These are phyloP conservation scores for Macrosoma leucophasiata DNA, from an alignment of 2,888 invertebrate genomes.

Conservation along the genomic window DNA sequence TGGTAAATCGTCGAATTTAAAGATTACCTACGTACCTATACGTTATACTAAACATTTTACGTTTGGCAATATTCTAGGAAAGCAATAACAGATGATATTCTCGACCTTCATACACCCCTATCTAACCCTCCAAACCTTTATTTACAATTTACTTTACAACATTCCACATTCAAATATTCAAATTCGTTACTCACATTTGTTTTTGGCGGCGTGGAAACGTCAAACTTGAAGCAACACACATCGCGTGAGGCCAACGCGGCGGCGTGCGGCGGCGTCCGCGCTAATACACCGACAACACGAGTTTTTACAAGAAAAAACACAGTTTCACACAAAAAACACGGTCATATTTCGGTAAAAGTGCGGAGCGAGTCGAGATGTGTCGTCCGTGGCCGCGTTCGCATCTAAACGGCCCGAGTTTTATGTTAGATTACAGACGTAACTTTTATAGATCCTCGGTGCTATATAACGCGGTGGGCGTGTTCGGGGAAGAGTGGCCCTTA, in stretches of 20 bases:
- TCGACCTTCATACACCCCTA: too few relatives aligned
- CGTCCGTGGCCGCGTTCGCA: slow-evolving; percentile 75
- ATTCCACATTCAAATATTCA: slow-evolving; percentile 42
- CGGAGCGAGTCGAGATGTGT: slow-evolving; percentile 75
- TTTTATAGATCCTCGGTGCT: slow-evolving; percentile 77
- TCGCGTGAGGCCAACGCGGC: slow-evolving; percentile 45
- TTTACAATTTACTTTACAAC: too few relatives aligned
- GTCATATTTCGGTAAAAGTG: slow-evolving; percentile 72
- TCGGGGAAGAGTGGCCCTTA: slow-evolving; percentile 60
- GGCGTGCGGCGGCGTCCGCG: slow-evolving; percentile 50
- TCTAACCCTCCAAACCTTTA: too few relatives aligned
- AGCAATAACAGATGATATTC: too few relatives aligned
- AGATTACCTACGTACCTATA: too few relatives aligned
- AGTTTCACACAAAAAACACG: slow-evolving; percentile 64
- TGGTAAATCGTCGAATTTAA: too few relatives aligned
- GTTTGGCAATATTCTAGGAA: too few relatives aligned
- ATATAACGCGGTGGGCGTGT: slow-evolving; percentile 72
- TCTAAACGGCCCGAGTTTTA: slow-evolving; percentile 77
- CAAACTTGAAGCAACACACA: slow-evolving; percentile 45
- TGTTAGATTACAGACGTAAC: slow-evolving; percentile 77
- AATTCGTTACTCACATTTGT: slow-evolving; percentile 55
- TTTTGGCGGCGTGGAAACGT: slow-evolving; percentile 48
- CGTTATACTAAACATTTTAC: too few relatives aligned
- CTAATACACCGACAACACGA: slow-evolving; percentile 43
- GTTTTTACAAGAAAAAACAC: slow-evolving; percentile 60